Evolutionary conservation across 2,888 invertebrate species (phyloP), one percentile per base, ranked within the genome.

Genomic region (Rhodophaea formosa): DNA sequence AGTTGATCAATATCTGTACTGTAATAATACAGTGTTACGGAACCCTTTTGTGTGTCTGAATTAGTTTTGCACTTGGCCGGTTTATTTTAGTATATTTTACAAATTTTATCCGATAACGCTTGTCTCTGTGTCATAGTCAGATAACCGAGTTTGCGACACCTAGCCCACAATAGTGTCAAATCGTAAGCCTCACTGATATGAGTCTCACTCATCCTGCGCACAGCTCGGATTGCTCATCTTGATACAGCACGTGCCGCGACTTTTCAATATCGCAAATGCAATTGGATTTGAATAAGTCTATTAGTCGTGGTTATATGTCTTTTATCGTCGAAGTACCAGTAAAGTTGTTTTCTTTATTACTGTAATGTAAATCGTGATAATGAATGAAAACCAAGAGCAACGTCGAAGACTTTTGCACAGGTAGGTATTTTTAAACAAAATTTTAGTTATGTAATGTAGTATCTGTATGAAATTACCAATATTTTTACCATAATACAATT

Each of bases 331-430:
- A 23, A 32, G 32, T 32, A 32, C 32, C 32, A 32, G 32, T 32
- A 32, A 32, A 35, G 8, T 45, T 7, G 0, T 1, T 45, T 16
- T 45, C 7, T 16, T 45, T 45, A 46, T 46, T 29, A 43, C 17
- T 43, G 43, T 53, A 29, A 16, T n/a, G 30, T 17, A 23, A 23
- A 23, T 65, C 56, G 60, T 63, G 66, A 70, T 66, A 59, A 84
- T 84, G 83, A 59, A 72, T 68, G 84, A 80, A 70, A 71, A 62
- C 67, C 64, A 70, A 60, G 66, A 84, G 69, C 81, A 82, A 66
- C 71, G 71, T 51, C 63, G 59, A 60, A 70, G 65, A 67, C 74
- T 86, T 59, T 62, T 82, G 62, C 69, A 77, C 68, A 81, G 83
- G 83, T 84, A 81, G 82, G 83, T 84, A 79, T 47, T 53, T 55